Base-by-base conservation (phyloP, 2,113 vertebrate species). In the Saimiri boliviensis region DNA sequence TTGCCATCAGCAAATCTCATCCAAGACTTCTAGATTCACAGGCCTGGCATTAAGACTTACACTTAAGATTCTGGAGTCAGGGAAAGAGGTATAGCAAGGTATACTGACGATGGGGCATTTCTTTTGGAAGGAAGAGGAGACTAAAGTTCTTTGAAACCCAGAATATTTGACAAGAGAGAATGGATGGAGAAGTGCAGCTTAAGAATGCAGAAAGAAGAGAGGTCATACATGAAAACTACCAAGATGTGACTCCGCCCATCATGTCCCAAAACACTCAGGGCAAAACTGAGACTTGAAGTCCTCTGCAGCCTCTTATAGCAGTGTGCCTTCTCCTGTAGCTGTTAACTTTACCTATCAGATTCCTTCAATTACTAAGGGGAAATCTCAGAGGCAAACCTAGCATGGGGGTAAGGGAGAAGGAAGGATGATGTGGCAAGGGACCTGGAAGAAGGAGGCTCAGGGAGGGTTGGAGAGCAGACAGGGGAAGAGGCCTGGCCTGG, bases 101-200 rank as follows among this genome's bases (percentile, higher is more conserved):
- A 21, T 25, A n/a, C 19, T 0, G 19, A 58, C 17, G 35, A 2
- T 25, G 3, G 6, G 8, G 10, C 2, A 56, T 27, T 68, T 25
- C 52, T 82, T 58, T 66, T 45, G 27, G 25, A 42, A n/a, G 21
- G 35, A 40, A 82, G 54, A 74, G 20, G 37, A 71, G n/a, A n/a
- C 58, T 2, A 11, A 9, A 3, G 17, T 32, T 23, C 60, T 42
- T 68, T 60, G 30, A 35, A 35, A 13, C n/a, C 40, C 14, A 63
- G 14, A 74, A 60, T n/a, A 56, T 40, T 17, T 80, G 20, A 73
- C 35, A 30, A 8, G 9, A 83, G 16, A 54, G 27, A 17, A n/a
- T 23, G 10, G 6, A 66, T 25, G 30, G 6, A 27, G 20, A 10
- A 3, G 1, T 0, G 16, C 40, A 2, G 20, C 3, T 52, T 70